Evolutionary conservation across 1,140 invertebrate genomes (phyloP), one percentile per base, ranked within the genome.

Genomic region (Steinernema khuongi): DNA sequence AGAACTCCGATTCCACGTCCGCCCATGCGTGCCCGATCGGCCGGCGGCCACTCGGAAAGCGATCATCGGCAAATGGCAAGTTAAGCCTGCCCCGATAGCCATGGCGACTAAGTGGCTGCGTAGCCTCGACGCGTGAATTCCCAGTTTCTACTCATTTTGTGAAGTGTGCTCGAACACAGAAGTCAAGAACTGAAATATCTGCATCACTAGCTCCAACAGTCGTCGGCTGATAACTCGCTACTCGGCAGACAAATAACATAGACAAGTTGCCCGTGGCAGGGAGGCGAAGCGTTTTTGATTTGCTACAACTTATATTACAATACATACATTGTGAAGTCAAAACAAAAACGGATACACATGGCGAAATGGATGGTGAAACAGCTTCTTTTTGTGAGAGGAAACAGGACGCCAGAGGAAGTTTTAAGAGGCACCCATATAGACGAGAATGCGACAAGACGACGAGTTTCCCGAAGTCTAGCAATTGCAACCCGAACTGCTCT

Each of bases 401-500:
- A 60, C 14, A 60, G 50, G 50, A 60, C 50, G 50, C 50, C 50
- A 22, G 19, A 14, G n/a, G n/a, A 22, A 60, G 14, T n/a, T 60
- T 41, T 60, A 60, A 60, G 50, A 60, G 50, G 50, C 50, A 60
- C 50, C 50, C 50, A 60, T 60, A 60, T 60, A 22, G 26, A 14
- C 14, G 26, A 14, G 50, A 60, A 60, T 60, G 50, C 50, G 50
- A 60, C 50, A 70, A 41, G 32, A 22, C 7, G 41, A 26, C 29
- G 67, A 7, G 22, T 4, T 41, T 30, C 28, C 28, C 31, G 41
- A 70, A 1, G n/a, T n/a, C 68, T 70, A 79, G 60, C 78, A 79
- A 33, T 71, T 72, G 68, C 76, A 79, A 66, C 78, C 74, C n/a
- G 50, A 69, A 31, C 29, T 32, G 68, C 18, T 60, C 28, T 70